Evolutionary conservation across 2,797 vertebrate species (phyloP).

Genomic region (Acipenser ruthenus): DNA sequence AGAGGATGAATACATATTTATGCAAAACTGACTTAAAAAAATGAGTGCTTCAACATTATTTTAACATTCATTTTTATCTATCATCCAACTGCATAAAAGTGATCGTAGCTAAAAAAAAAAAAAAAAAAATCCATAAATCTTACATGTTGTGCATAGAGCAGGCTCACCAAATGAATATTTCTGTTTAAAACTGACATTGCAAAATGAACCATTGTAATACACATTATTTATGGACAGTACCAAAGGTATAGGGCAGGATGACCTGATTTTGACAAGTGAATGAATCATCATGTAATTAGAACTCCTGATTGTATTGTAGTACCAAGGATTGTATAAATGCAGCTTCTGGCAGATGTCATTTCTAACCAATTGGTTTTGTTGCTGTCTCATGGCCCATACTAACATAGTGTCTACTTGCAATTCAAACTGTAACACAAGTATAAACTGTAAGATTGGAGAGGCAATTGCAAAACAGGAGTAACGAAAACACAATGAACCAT

Average conservation of each 20-base stretch:
- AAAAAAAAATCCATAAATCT: too few relatives aligned
- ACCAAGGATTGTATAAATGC: conserved; percentile 56
- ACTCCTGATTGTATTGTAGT: conserved; percentile 66
- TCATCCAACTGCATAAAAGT: too few relatives aligned
- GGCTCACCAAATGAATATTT: too few relatives aligned
- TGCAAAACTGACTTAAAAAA: conserved; percentile 16
- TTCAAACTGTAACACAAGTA: conserved; percentile 58
- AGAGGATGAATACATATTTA: neutral
- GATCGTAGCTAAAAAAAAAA: too few relatives aligned
- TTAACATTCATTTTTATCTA: too few relatives aligned
- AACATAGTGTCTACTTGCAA: conserved; percentile 48
- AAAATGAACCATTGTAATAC: too few relatives aligned
- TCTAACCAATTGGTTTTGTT: conserved; percentile 73
- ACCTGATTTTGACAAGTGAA: conserved; percentile 61
- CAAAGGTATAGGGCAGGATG: conserved; percentile 29
- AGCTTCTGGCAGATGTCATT: conserved; percentile 71
- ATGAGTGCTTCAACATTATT: conserved; percentile 37
- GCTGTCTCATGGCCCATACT: conserved; percentile 53
- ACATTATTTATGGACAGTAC: too few relatives aligned
- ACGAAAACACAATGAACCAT: conserved; percentile 25
- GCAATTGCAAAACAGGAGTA: conserved; percentile 54
- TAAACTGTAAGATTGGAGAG: conserved; percentile 58
- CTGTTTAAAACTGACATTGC: too few relatives aligned
- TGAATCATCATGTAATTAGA: conserved; percentile 73
- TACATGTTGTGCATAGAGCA: too few relatives aligned